Percentiles rank a stretch among this genome's conserved stretches.
These are phyloP conservation scores for Matsumurasca onukii DNA, from an alignment of 1,140 invertebrate species.

Conservation along the genomic window DNA sequence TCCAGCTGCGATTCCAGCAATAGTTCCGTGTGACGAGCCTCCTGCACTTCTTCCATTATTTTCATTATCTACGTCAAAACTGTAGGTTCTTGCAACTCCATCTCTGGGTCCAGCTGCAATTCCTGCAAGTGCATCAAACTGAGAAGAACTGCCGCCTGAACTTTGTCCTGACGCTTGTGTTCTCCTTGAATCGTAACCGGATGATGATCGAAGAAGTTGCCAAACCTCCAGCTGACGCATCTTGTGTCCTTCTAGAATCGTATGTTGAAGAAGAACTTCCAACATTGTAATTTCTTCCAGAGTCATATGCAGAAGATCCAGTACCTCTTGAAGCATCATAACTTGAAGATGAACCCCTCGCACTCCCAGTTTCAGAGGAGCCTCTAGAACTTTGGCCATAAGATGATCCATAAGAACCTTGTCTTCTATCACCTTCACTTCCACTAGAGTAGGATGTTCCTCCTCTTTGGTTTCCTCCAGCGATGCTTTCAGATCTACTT, in stretches of 20 bases:
- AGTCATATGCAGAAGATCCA: too few relatives aligned
- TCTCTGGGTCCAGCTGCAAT: constrained; percentile 36
- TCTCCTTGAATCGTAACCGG: constrained; percentile 1
- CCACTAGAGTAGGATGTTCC: neutral
- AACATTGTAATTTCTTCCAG: constrained; percentile 6
- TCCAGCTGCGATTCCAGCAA: constrained; percentile 7
- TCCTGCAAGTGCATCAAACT: constrained; percentile 33
- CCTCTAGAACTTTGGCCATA: neutral
- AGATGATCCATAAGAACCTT: constrained; percentile 11
- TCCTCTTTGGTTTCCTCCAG: constrained; percentile 1
- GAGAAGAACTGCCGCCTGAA: neutral
- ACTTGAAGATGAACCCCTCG: constrained; percentile 5
- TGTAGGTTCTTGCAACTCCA: constrained; percentile 38
- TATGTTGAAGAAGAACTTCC: constrained; percentile 17
- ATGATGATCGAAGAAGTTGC: neutral
- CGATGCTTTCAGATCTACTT: neutral
- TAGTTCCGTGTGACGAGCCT: neutral
- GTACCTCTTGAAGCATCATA: too few relatives aligned
- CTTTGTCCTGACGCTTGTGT: neutral
- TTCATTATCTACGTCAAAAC: constrained; percentile 36
- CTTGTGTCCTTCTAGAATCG: neutral
- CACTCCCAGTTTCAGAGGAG: neutral
- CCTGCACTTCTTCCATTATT: neutral
- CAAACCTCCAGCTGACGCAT: neutral
- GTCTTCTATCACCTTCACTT: constrained; percentile 8